Evolutionary conservation across 2,888 invertebrate genomes (phyloP).

Genomic region (Furcula furcula): DNA sequence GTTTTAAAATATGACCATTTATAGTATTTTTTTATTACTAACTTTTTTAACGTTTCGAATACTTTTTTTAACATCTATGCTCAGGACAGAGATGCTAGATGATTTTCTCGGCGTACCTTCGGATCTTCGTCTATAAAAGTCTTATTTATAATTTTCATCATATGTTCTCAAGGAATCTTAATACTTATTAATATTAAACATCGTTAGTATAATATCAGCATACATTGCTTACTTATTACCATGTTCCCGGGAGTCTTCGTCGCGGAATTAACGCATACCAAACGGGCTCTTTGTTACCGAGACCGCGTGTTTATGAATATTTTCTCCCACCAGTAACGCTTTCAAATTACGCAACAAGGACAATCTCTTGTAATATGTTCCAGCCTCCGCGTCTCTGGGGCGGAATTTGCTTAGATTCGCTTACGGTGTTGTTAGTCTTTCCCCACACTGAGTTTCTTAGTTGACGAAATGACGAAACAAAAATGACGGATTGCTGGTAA

Average conservation of each 20-base stretch:
- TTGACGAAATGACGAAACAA: too few relatives aligned
- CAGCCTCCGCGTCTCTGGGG: conserved; percentile 2
- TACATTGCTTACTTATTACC: conserved; percentile 8
- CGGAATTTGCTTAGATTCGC: not conserved
- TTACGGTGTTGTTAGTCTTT: too few relatives aligned
- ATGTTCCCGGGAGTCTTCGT: conserved; percentile 10
- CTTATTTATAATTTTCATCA: too few relatives aligned
- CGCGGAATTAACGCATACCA: conserved; percentile 22
- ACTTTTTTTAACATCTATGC: too few relatives aligned
- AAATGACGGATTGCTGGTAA: too few relatives aligned
- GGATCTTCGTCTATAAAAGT: too few relatives aligned
- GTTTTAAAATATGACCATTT: too few relatives aligned
- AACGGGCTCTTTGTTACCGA: conserved; percentile 12
- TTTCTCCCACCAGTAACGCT: conserved; percentile 16
- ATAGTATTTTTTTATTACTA: too few relatives aligned
- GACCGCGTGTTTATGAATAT: conserved; percentile 27
- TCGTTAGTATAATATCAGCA: conserved; percentile 10
- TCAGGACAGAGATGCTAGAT: too few relatives aligned
- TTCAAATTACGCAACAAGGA: conserved; percentile 26
- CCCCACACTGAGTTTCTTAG: too few relatives aligned
- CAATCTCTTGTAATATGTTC: conserved; percentile 24
- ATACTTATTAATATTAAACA: conserved; percentile 18
- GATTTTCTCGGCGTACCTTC: too few relatives aligned
- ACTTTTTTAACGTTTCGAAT: too few relatives aligned
- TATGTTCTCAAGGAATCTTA: conserved; percentile 1